phyloP scores from a whole-genome alignment of 2,797 vertebrate genomes.

The Microctenopoma stevenorrisi region DNA sequence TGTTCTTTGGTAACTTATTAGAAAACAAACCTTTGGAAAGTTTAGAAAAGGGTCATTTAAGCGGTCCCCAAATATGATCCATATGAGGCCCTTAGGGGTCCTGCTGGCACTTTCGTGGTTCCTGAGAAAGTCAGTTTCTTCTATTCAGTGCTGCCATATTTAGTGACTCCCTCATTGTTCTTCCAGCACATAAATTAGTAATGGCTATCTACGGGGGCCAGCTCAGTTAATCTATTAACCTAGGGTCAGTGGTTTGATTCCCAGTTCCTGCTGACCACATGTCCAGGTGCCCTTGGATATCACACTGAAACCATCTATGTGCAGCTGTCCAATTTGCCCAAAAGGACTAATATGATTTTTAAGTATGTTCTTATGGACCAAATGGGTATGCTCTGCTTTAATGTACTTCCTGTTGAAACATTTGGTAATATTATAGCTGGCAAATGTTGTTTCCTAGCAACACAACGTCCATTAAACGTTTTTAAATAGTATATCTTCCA shows the following conservation, averaged over 20 bases:
- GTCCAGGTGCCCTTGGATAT: too few species aligned
- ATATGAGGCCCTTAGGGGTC: constrained; percentile 28
- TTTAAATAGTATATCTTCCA: constrained; percentile 38
- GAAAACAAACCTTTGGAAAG: constrained; percentile 24
- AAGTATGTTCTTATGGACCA: background rate
- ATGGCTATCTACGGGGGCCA: background rate
- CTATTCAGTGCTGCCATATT: background rate
- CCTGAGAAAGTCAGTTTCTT: constrained; percentile 17
- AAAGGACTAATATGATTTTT: too few species aligned
- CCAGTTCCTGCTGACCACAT: too few species aligned
- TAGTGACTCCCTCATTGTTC: background rate
- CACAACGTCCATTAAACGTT: constrained; percentile 41
- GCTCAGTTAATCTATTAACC: too few species aligned
- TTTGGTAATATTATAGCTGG: constrained; percentile 25
- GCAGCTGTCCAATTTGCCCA: too few species aligned
- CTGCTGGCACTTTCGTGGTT: constrained; percentile 30
- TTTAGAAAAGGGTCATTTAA: constrained; percentile 29
- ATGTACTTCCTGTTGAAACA: constrained; percentile 3
- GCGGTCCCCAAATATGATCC: constrained; percentile 45
- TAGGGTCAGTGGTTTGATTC: too few species aligned
- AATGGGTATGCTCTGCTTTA: constrained; percentile 9
- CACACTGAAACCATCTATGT: too few species aligned
- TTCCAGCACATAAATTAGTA: background rate
- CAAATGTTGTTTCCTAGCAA: constrained; percentile 68
- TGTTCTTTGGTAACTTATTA: constrained; percentile 15